Base-by-base conservation (phyloP, 2,888 invertebrate genomes). In the Neria commutata region DNA sequence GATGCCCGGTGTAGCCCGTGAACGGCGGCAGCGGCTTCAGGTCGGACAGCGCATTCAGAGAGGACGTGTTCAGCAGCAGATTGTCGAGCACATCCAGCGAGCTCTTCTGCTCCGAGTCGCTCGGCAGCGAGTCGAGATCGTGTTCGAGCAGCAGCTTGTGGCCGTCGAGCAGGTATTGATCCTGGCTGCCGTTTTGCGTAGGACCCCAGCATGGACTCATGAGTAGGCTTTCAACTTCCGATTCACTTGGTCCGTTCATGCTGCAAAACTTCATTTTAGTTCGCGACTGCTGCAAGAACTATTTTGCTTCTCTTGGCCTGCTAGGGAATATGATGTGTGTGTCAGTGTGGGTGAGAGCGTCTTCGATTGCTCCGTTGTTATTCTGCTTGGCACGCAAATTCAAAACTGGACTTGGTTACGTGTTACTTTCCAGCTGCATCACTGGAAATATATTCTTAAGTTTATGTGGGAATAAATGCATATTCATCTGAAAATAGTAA, bases 11-110 rank as follows among this genome's bases (percentile, higher is more conserved):
- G 82, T 92, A 92, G 25, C 90, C 91, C 46, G 92, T 91, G 80
- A 94, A 93, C 4, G 94, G 94, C 3, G 94, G 94, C 68, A 94
- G 83, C 0, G 91, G 90, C 77, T 94, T 94, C 64, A 94, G 84
- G 75, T 94, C 94, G 33, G 93, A 91, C 63, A 93, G 84, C 5
- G 85, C 84, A 59, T 83, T 83, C 2, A 84, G 76, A 42, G 87
- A 86, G 19, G 87, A 79, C 10, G 84, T 81, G 56, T 83, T 84
- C 58, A 88, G 73, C 23, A 88, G 80, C 53, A 88, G 77, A 67
- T 86, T 89, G 81, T 92, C 91, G 74, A 92, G 86, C 24, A 89
- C 89, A 75, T 92, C 91, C 73, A 86, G 81, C 1, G 85, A 84
- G 65, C 81, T 80, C 74, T 83, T 80, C 63, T 83, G 82, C 25